Conservation (phyloP, 30 jellyfish, hydroid and myxozoan species). For the Mastigias papua region DNA sequence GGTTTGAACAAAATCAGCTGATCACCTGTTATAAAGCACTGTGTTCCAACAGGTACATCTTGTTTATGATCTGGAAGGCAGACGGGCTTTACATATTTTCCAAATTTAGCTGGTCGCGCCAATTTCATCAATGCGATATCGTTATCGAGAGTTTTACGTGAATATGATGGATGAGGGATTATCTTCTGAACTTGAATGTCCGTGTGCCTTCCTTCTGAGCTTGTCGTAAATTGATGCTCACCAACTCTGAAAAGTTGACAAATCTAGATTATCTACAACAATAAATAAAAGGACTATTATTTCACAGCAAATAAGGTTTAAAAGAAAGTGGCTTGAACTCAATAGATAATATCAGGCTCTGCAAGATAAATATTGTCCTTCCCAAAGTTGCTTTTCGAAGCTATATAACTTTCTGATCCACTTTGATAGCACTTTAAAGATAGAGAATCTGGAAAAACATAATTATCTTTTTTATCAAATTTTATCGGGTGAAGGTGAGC, state of each 20-base stretch:
- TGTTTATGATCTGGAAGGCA: constrained; percentile 83
- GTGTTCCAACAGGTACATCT: constrained; percentile 84
- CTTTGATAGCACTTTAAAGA: no score
- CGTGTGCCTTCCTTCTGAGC: constrained; percentile 44
- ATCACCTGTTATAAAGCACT: constrained; percentile 91
- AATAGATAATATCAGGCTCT: no score
- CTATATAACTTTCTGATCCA: no score
- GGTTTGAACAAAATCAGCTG: no score
- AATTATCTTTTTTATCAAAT: no score
- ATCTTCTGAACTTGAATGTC: constrained; percentile 74
- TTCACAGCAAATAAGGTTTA: no score
- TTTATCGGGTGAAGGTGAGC: no score
- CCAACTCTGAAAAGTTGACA: constrained; percentile 29
- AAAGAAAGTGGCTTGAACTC: no score
- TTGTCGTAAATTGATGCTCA: constrained; percentile 33
- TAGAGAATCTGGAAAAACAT: no score
- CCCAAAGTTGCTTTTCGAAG: no score
- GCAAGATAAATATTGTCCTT: no score
- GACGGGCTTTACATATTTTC: constrained; percentile 72
- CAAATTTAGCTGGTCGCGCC: constrained; percentile 73
- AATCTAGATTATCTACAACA: not conserved
- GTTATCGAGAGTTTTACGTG: constrained; percentile 52
- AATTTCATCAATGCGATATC: constrained; percentile 90
- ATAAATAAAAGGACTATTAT: no score
- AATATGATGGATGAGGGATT: constrained; percentile 65